Conservation (phyloP, 2,113 vertebrate species). For the Psephotus haematonotus region DNA sequence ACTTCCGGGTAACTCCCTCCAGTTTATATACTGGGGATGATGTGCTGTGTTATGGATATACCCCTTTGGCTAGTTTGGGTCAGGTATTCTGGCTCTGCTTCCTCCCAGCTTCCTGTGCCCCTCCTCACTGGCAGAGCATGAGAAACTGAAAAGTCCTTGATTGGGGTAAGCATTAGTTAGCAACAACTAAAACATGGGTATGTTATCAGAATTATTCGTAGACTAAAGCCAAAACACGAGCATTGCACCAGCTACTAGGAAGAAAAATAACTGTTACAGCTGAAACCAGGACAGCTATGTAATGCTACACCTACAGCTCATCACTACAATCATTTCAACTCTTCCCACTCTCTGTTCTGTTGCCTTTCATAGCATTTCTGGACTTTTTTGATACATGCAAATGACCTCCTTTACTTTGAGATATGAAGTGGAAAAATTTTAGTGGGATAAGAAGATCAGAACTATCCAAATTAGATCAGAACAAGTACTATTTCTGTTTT, state of each 20-base stretch:
- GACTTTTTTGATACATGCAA: background rate
- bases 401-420: background rate
- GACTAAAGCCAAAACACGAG: background rate
- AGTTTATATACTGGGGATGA: background rate
- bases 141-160: background rate
- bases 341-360: background rate
- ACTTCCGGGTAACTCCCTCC: background rate
- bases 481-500: background rate
- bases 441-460: background rate
- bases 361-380: background rate
- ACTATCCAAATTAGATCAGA: background rate
- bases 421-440: background rate
- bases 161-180: background rate
- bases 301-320: accelerated
- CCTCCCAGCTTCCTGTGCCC: background rate
- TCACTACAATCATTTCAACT: background rate
- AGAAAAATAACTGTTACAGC: background rate
- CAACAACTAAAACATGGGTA: background rate
- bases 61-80: background rate
- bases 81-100: background rate
- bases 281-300: background rate
- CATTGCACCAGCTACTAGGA: background rate
- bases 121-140: background rate
- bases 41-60: background rate
- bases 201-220: background rate